These are phyloP conservation scores for Craterocephalus amniculus DNA, from an alignment of 2,797 vertebrate genomes.

Conservation along the genomic window DNA sequence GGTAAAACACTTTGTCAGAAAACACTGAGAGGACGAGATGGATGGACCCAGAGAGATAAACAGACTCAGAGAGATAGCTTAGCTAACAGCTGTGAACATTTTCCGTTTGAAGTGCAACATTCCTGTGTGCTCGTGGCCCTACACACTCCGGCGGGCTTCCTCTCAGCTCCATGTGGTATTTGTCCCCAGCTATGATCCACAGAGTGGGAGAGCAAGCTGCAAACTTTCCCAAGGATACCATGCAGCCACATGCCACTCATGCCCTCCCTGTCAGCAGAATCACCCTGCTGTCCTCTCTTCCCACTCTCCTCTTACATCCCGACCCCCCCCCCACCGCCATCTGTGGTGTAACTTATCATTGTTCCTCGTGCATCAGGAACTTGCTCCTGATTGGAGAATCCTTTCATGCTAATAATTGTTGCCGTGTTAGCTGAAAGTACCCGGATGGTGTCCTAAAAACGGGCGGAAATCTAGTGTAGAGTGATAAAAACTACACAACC, in stretches of 20 bases:
- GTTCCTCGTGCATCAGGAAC: conserved; percentile 12
- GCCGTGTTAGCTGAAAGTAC: too few species aligned
- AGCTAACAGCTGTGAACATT: conserved; percentile 81
- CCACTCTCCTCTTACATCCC: conserved; percentile 33
- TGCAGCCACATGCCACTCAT: conserved; percentile 78
- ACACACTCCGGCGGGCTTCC: conserved; percentile 78
- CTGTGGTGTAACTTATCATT: conserved; percentile 21
- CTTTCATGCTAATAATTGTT: conserved; percentile 3
- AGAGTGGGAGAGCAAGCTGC: conserved; percentile 80
- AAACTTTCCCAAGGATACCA: conserved; percentile 88
- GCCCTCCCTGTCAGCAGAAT: conserved; percentile 52
- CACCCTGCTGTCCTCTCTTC: conserved; percentile 34
- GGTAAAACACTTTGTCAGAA: conserved; percentile 56
- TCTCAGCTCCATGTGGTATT: conserved; percentile 87
- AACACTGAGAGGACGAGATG: too few species aligned
- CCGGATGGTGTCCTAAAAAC: too few species aligned
- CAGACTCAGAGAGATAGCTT: conserved; percentile 65
- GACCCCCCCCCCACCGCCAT: conserved; percentile 27
- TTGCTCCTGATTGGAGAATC: conserved; percentile 2
- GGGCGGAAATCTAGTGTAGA: too few species aligned
- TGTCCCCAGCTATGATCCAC: conserved; percentile 85
- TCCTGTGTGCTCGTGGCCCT: conserved; percentile 78
- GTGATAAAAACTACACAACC: too few species aligned
- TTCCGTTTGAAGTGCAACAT: conserved; percentile 86
- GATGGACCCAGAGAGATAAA: conserved; percentile 63